A percentile compares a stretch with the other conserved stretches of the same genome.
phyloP scores from a whole-genome alignment of 2,113 vertebrate genomes.

The Antigone vipio region DNA sequence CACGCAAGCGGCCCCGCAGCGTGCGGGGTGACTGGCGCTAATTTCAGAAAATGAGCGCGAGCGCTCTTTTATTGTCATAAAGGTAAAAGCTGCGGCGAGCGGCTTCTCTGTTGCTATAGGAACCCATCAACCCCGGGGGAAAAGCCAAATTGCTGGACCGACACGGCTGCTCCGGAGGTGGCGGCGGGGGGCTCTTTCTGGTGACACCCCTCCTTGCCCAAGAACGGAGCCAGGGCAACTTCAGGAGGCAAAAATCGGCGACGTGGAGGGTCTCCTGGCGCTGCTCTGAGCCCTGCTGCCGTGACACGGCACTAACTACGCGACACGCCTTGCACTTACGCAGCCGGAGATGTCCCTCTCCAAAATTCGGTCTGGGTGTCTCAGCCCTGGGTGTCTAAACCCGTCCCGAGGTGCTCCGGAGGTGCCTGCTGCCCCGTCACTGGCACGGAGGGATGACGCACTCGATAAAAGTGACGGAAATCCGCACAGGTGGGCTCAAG shows the following conservation, averaged over 20 bases:
- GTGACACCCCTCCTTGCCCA: too few species aligned
- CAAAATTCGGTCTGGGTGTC: background rate
- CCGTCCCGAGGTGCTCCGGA: background rate
- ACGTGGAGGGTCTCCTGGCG: rapidly evolving
- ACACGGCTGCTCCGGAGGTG: rapidly evolving
- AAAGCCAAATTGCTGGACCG: background rate
- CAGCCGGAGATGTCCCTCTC: background rate
- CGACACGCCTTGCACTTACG: rapidly evolving
- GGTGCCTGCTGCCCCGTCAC: background rate
- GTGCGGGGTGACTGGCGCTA: background rate
- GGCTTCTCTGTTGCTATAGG: conserved; percentile 24
- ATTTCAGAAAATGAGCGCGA: background rate
- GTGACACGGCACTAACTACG: rapidly evolving
- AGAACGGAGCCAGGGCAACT: background rate
- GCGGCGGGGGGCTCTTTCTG: background rate
- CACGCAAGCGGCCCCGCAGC: background rate
- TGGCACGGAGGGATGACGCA: background rate
- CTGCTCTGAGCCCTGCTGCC: rapidly evolving
- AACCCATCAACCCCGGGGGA: background rate
- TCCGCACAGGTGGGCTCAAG: rapidly evolving
- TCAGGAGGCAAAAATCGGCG: too few species aligned
- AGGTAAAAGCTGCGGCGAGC: background rate
- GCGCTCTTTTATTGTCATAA: background rate
- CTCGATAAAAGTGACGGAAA: too few species aligned
- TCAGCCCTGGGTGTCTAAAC: background rate